Evolutionary conservation across 2,113 vertebrate genomes (phyloP), one percentile per base, ranked within the genome.

Genomic region (Gallinago jamesoni): DNA sequence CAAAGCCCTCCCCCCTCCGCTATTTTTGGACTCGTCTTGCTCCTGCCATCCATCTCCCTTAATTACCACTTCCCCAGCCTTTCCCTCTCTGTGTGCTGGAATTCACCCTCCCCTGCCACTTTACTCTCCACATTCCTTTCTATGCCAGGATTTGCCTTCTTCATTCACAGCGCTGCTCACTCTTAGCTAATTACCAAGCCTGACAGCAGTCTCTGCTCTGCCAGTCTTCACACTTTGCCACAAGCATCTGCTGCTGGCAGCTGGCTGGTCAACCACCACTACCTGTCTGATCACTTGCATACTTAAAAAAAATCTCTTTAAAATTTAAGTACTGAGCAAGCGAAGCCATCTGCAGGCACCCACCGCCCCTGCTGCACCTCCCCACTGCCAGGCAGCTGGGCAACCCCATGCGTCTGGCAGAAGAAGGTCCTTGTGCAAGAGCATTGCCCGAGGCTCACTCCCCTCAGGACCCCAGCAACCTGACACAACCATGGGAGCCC

Each of bases 11-110:
- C 64, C 16, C 27, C 12, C 30, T 7, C 47, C 1, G 0, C 33
- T 21, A 6, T 6, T 0, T 0, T 1, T 31, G 27, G 48, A 23
- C 30, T 78, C 5, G 0, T 37, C 77, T 63, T 31, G 20, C 33
- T 83, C 41, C 76, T 1, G 4, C 20, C 33, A 1, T 39, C 72
- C 27, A 7, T 41, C 81, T 87, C 63, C 59, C 22, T 33, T 56
- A 47, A 80, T 63, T 67, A 86, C 0, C 1, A 63, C 30, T 70
- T 72, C 25, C 63, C 63, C 59, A 63, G 52, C 25, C 23, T 9
- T 7, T 73, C 70, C 31, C 3, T 64, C 84, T 76, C 48, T 1
- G 0, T 4, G 0, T 2, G 2, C 35, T 23, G 53, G 28, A 85
- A 90, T 73, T 45, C 75, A 25, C 31, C 21, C 53, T 72, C 55